A percentile compares a stretch with the other conserved stretches of the same genome.
Conservation (phyloP, 2,888 invertebrate genomes). For the Chydorus sphaericus region DNA sequence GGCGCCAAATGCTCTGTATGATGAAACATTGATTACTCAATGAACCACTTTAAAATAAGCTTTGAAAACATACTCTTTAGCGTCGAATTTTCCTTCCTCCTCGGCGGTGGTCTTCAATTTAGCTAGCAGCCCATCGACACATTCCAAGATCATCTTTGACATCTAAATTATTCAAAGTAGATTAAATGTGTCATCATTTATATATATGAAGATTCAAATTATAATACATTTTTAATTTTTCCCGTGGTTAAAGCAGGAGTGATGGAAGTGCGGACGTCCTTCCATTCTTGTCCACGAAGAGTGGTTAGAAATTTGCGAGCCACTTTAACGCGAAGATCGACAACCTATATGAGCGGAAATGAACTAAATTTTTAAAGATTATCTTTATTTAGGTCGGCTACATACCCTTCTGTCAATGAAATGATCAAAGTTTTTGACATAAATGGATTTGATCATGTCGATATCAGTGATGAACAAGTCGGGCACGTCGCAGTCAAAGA, state of each 20-base stretch:
- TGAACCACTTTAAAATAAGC: not conserved
- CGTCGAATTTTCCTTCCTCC: constrained; percentile 9
- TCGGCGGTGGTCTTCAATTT: not conserved
- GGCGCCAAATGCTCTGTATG: not conserved
- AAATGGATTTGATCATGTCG: constrained; percentile 11
- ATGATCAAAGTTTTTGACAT: constrained; percentile 14
- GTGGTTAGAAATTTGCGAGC: constrained; percentile 12
- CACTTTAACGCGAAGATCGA: constrained; percentile 3
- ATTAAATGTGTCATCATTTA: too few species aligned
- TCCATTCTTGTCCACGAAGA: constrained; percentile 11
- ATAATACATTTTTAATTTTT: constrained; percentile 14
- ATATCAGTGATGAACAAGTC: constrained; percentile 10
- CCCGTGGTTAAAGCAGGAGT: constrained; percentile 14
- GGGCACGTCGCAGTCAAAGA: constrained; percentile 11
- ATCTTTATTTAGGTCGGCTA: not conserved
- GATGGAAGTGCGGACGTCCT: constrained; percentile 12
- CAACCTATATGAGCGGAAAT: not conserved
- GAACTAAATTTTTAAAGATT: not conserved
- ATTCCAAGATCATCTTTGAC: constrained; percentile 8
- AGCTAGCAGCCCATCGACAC: not conserved
- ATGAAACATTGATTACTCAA: not conserved
- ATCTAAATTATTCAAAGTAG: not conserved
- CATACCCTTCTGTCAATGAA: constrained; percentile 13
- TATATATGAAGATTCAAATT: not conserved
- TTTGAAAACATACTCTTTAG: not conserved